Evolutionary conservation across 2,113 vertebrate species (phyloP).

Genomic region (Meleagris gallopavo): DNA sequence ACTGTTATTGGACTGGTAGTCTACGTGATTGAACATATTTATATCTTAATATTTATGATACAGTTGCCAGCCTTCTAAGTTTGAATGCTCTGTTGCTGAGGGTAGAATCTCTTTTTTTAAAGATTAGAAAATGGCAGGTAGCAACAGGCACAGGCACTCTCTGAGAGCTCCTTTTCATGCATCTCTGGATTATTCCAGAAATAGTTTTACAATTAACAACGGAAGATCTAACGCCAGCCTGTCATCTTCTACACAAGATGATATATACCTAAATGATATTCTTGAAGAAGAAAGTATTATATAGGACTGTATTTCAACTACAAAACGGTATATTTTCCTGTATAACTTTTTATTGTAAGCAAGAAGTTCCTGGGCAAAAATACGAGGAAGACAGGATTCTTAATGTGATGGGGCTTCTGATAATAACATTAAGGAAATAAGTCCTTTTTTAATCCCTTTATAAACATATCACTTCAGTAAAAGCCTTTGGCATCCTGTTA

Average conservation of each 20-base stretch:
- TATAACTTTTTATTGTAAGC: not conserved
- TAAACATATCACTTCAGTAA: not conserved
- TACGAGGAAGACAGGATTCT: not conserved
- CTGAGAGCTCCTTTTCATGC: not conserved
- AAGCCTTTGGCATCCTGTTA: not conserved
- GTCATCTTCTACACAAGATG: not conserved
- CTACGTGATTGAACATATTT: not conserved
- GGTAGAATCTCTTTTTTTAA: not conserved
- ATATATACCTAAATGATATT: not conserved
- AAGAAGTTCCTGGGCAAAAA: not conserved
- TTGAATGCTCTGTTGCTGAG: too few relatives aligned
- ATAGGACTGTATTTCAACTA: not conserved
- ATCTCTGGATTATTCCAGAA: not conserved
- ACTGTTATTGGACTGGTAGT: not conserved
- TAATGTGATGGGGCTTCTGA: not conserved
- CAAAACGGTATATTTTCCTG: not conserved
- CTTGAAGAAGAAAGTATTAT: not conserved
- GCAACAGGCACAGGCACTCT: not conserved
- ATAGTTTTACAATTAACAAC: not conserved
- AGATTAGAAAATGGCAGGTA: not conserved
- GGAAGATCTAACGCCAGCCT: not conserved
- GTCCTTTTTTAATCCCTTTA: fast-evolving
- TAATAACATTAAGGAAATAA: not conserved
- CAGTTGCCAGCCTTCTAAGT: not conserved
- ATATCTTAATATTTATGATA: not conserved